Evolutionary conservation across 2,113 vertebrate genomes (phyloP).

Genomic region (Gobius niger): DNA sequence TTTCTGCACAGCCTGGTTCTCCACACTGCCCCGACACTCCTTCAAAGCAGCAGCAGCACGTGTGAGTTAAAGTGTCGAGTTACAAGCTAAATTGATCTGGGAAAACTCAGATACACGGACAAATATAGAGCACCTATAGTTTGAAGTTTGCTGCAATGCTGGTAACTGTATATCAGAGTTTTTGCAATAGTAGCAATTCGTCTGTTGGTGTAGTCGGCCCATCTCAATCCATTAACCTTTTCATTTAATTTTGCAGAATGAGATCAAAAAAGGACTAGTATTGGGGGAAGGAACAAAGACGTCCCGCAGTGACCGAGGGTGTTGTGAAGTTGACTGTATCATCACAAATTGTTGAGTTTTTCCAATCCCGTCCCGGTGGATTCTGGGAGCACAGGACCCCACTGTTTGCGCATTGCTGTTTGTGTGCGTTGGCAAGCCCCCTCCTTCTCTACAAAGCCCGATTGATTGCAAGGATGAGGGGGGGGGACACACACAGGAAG

Average conservation of each 20-base stretch:
- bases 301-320: conserved; percentile 18
- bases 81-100: background rate
- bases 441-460: conserved; percentile 53
- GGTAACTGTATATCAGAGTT: too few species aligned
- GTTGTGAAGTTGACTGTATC: conserved; percentile 28
- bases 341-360: conserved; percentile 24
- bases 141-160: too few species aligned
- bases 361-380: background rate
- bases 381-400: conserved; percentile 3
- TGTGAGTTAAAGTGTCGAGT: conserved; percentile 17
- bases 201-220: too few species aligned
- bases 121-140: too few species aligned
- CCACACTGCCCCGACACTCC: conserved; percentile 42
- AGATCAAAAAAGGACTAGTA: conserved; percentile 11
- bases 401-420: conserved; percentile 19
- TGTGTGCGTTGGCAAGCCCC: conserved; percentile 6
- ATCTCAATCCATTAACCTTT: too few species aligned
- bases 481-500: conserved; percentile 42
- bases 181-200: too few species aligned
- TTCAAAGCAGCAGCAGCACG: background rate
- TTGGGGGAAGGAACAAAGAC: conserved; percentile 1
- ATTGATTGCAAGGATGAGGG: conserved; percentile 53
- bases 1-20: conserved; percentile 26
- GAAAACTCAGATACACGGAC: background rate
- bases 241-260: background rate